Base-by-base conservation (phyloP, 2,113 vertebrate species). In the Semnornis frantzii region DNA sequence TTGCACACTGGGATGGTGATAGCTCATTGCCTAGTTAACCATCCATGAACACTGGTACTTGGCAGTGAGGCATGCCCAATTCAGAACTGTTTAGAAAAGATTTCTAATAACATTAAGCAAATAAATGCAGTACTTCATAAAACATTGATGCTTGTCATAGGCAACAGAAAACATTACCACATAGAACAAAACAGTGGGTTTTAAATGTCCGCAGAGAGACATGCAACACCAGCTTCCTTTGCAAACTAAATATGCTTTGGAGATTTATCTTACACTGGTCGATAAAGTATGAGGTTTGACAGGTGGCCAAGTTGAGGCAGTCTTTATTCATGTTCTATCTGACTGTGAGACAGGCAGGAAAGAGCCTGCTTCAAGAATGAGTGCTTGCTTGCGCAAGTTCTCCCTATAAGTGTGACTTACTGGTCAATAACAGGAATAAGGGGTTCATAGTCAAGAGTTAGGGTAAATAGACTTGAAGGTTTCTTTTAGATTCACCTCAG, bases 91-190 rank as follows among this genome's bases (percentile, higher is more conserved):
- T 95, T 58, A 65, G 71, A 81, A 95, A 28, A 87, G 68, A 94
- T 60, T 63, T 80, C 37, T 21, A 96, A 88, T 90, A 88, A 71
- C 48, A 93, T 69, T 89, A 68, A 94, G 80, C 34, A 97, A 95
- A 94, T 74, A 95, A 92, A 93, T 48, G 23, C 44, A 84, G 18
- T 55, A 83, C 44, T 91, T 93, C 91, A 89, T 64, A 95, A 97
- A 95, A 86, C 63, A 95, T 81, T 83, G 82, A 92, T 77, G 58
- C 92, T 52, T 48, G 7, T 81, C 81, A 92, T 20, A 93, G 72
- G 69, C 65, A 84, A 75, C 37, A 57, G 73, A 27, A 83, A 91
- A 69, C 16, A 75, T 50, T 65, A 84, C 5, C 18, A 30, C 44
- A 62, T 8, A 42, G 54, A 91, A 70, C 23, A 78, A 72, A 91